Evolutionary conservation across 2,797 vertebrate genomes (phyloP), one percentile per base, ranked within the genome.

Genomic region (Chelon labrosus): DNA sequence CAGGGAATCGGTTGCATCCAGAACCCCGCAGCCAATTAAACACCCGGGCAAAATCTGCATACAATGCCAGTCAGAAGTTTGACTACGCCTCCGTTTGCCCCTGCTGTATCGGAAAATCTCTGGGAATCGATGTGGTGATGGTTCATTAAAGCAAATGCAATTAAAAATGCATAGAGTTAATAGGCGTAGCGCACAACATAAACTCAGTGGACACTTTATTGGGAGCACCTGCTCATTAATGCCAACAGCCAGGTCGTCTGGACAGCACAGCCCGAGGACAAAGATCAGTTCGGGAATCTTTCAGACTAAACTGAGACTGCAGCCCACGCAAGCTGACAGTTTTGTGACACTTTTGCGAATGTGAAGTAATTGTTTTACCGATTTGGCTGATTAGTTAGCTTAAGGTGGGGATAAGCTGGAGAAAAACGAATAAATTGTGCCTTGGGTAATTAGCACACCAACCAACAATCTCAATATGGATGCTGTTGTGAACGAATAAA

Each of bases 1-100:
- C 67, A 79, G 65, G 49, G 75, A 79, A 63, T 37, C 49, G 47
- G 62, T 70, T 65, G 57, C 58, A 69, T 85, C 61, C 55, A 73
- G 67, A 77, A 53, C 57, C 53, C 31, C 70, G 49, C 10, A 64
- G 65, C 49, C 17, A 71, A 59, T 83, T 70, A 70, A 84, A 78
- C 22, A 38, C 50, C 38, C 16, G 65, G 62, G 56, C 51, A 65
- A 38, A 86, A 74, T 70, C 25, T 60, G 66, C 56, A 78, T 22
- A 74, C 27, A 71, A 50, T 50, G 49, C 10, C 22, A 19, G 38
- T 37, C 37, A 56, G 41, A 54, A 41, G 52, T 65, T 75, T 54
- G 10, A 54, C 56, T 13, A 2, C 10, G 16, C 35, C 12, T 27
- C 65, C 39, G 70, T 79, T 80, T 49, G 73, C 65, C 59, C 49